Base-by-base conservation (phyloP, 2,113 vertebrate genomes). In the Embiotoca jacksoni region DNA sequence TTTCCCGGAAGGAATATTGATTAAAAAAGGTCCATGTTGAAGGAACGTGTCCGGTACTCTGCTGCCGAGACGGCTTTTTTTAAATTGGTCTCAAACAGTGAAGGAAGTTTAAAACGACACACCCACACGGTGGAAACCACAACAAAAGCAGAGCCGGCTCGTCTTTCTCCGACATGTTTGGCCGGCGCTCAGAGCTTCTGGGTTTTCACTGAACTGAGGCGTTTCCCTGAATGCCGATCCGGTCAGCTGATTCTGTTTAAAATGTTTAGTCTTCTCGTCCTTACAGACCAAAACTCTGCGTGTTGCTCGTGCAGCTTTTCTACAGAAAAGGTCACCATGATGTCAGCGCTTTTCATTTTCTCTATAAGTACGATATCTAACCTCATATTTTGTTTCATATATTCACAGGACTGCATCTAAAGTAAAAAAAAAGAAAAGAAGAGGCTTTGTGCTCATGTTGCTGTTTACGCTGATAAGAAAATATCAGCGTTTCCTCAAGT, bases 71-170 rank as follows among this genome's bases (percentile, higher is more conserved):
- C 53, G 10, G 37, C 11, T 41, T 14, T 41, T 44, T 47, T 57
- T 23, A 50, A 52, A 37, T 33, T 16, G 36, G 10, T 23, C 6
- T 13, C n/a, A 32, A 31, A 30, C 16, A 23, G 5, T 41, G 30
- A 2, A n/a, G 11, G 11, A 15, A 49, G 14, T 11, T n/a, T 16
- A 6, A 36, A 15, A 15, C 6, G 33, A 57, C 53, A 57, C 58
- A 69, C 58, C 59, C 55, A 68, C 53, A 44, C 32, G 30, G 23
- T 54, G 32, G 23, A 56, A 82, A 66, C 55, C 69, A 37, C 61
- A 60, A 74, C 46, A 55, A 39, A 46, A 32, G 16, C 11, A 44
- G 10, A 7, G 13, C 6, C 3, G 39, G 16, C 41, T 23, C 36
- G 11, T 4, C 36, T 46, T 46, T 65, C 52, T 82, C 39, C 37